phyloP scores from a whole-genome alignment of 2,888 invertebrate species.

The Troides aeacus region DNA sequence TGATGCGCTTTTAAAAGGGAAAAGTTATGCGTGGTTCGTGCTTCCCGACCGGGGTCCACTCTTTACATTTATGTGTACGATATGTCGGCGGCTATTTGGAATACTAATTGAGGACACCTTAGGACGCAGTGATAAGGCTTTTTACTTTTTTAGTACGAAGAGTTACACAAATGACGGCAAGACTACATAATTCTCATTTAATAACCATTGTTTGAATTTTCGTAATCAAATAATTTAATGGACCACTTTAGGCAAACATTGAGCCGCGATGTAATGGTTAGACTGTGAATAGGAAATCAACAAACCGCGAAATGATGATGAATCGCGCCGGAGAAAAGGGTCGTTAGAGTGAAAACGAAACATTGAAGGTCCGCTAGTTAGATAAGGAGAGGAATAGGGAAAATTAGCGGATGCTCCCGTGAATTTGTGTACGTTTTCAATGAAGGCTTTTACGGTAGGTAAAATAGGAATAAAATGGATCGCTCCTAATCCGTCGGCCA shows the following conservation, averaged over 20 bases:
- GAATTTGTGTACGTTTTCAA: constrained; percentile 80
- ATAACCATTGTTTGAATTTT: constrained; percentile 7
- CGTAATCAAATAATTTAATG: background rate
- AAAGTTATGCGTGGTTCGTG: constrained; percentile 73
- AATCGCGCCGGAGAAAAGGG: constrained; percentile 71
- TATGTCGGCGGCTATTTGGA: constrained; percentile 77
- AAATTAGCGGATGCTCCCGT: constrained; percentile 76
- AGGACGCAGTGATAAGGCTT: constrained; percentile 58
- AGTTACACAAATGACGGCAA: constrained; percentile 29
- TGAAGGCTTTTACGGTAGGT: constrained; percentile 78
- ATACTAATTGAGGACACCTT: constrained; percentile 74
- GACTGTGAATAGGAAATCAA: constrained; percentile 74
- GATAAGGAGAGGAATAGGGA: constrained; percentile 57
- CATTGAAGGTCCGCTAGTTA: constrained; percentile 39
- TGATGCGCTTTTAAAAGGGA: constrained; percentile 35
- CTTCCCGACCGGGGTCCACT: constrained; percentile 70
- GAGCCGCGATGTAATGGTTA: constrained; percentile 24
- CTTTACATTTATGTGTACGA: constrained; percentile 79
- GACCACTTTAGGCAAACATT: constrained; percentile 5
- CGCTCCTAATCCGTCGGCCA: constrained; percentile 75
- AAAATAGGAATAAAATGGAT: constrained; percentile 79
- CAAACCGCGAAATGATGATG: constrained; percentile 80
- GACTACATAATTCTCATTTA: constrained; percentile 7
- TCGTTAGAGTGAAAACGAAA: constrained; percentile 56
- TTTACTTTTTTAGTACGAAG: constrained; percentile 47